Base-by-base conservation (phyloP, 2,888 invertebrate genomes). In the Abrostola tripartita region DNA sequence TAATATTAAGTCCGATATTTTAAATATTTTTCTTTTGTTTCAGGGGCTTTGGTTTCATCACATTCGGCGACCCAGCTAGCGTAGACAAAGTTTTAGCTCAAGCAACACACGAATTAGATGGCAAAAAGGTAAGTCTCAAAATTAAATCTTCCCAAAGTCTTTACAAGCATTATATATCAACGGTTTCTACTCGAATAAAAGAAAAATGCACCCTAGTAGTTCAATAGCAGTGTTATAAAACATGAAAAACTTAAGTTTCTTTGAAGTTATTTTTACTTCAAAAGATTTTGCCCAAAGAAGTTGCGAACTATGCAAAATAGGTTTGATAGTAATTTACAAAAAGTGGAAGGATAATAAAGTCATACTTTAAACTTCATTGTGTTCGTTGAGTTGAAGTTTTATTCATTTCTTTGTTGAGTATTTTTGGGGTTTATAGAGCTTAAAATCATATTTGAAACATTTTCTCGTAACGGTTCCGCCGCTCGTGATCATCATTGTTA, bases 1-100 rank as follows among this genome's bases (percentile, higher is more conserved):
- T 11, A n/a, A n/a, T 41, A 41, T 5, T 41, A 6, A n/a, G 41
- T 41, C 6, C 11, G n/a, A 41, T 11, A 41, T 8, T 0, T 4
- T 47, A 47, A 47, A 47, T 14, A 24, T 38, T 74, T 80, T 71
- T 67, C 66, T 76, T 78, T 93, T 92, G 87, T 94, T 94, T 8
- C 97, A 99, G 99, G 96, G 99, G 99, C 91, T 99, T 99, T 95
- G 99, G 99, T 90, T 99, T 99, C 96, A 99, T 99, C 96, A 99
- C 99, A 95, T 99, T 99, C 96, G 97, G 98, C 95, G 99, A 99
- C 95, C 98, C 99, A 90, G 96, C 97, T 95, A 98, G 98, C 96
- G 99, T 99, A 96, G 99, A 99, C 96, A 99, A 99, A 96, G 99
- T 99, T 94, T 97, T 99, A 96, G 98, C 98, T 93, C 98, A 98